phyloP scores from a whole-genome alignment of 1,140 invertebrate genomes.

The Zaprionus ghesquierei region DNA sequence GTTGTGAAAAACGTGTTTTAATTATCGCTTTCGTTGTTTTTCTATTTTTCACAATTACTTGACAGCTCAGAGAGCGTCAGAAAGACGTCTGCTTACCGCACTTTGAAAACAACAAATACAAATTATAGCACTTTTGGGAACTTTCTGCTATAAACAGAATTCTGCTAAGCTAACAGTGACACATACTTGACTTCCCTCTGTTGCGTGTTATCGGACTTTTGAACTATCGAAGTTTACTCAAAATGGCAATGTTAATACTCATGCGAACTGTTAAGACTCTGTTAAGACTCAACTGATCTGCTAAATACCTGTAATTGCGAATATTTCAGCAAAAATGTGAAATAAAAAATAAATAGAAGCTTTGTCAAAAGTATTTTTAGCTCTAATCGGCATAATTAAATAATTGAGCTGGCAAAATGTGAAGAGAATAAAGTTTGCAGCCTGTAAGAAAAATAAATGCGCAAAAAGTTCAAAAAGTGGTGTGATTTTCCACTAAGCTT shows the following conservation, averaged over 20 bases:
- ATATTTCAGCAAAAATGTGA: background rate
- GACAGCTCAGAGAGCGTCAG: conserved; percentile 21
- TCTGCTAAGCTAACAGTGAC: conserved; percentile 19
- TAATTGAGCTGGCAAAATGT: background rate
- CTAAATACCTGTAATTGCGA: background rate
- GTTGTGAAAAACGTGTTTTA: conserved; percentile 21
- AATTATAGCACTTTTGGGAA: conserved; percentile 31
- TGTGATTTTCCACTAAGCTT: conserved; percentile 15
- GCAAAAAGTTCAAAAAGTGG: conserved; percentile 3
- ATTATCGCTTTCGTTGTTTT: conserved; percentile 28
- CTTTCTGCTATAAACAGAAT: conserved; percentile 23
- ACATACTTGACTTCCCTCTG: conserved; percentile 5
- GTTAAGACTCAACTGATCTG: conserved; percentile 10
- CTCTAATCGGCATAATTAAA: background rate
- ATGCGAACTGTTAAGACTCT: background rate
- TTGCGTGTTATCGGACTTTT: conserved; percentile 12
- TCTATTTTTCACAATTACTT: conserved; percentile 38
- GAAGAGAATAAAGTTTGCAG: background rate
- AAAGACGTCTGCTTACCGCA: conserved; percentile 36
- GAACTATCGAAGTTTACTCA: conserved; percentile 20
- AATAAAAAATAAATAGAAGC: background rate
- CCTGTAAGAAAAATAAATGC: background rate
- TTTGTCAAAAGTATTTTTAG: background rate
- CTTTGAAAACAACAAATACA: conserved; percentile 45
- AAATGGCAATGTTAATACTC: conserved; percentile 22